Evolutionary conservation across 2,113 vertebrate genomes (phyloP).

Genomic region (Paedocypris sp.): DNA sequence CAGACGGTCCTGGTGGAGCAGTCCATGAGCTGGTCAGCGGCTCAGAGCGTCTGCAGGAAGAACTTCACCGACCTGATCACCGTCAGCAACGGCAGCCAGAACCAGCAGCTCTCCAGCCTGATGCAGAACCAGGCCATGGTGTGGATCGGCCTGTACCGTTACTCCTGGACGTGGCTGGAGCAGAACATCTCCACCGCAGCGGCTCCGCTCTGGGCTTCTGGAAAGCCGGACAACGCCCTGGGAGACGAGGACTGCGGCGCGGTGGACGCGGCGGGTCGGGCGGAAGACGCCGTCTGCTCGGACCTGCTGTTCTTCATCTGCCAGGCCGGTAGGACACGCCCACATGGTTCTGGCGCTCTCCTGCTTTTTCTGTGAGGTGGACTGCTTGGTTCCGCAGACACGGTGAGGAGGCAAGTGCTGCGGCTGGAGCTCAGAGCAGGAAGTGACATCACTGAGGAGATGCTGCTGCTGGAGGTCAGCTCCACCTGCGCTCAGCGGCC

Average conservation of each 20-base stretch:
- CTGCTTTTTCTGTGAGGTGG: not conserved
- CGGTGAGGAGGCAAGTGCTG: not conserved
- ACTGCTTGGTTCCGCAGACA: not conserved
- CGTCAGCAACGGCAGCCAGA: not conserved
- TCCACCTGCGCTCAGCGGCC: too few species aligned
- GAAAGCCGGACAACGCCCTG: not conserved
- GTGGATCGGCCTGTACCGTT: constrained; percentile 1
- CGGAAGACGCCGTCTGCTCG: not conserved
- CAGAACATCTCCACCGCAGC: not conserved
- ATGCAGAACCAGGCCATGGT: not conserved
- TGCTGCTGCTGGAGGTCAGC: too few species aligned
- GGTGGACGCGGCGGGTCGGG: not conserved
- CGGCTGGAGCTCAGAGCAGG: constrained; percentile 8
- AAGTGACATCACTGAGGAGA: not conserved
- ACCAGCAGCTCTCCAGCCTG: not conserved
- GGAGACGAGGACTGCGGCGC: not conserved
- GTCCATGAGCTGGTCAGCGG: not conserved
- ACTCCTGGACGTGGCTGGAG: not conserved
- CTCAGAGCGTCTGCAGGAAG: constrained; percentile 8
- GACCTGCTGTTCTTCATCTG: not conserved
- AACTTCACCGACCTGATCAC: not conserved
- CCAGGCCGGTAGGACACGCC: not conserved
- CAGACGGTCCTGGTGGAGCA: not conserved
- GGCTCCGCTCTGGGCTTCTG: not conserved
- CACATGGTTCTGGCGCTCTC: not conserved